These are phyloP conservation scores for Amphiprion ocellaris DNA, from an alignment of 2,113 vertebrate genomes.

Conservation along the genomic window DNA sequence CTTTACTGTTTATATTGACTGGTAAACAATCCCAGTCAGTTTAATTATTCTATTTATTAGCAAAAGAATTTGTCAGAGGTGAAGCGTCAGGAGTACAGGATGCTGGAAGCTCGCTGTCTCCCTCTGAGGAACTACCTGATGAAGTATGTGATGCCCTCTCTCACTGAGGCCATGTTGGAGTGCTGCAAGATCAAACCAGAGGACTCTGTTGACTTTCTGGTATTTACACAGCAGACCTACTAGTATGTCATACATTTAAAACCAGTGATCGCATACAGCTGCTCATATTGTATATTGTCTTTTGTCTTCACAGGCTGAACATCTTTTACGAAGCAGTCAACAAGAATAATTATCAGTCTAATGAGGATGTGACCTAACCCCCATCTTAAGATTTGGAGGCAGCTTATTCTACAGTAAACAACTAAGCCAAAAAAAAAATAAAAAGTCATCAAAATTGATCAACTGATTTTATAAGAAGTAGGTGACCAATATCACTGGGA, in stretches of 20 bases:
- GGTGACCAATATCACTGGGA: too few relatives aligned
- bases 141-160: constrained; percentile 92
- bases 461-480: too few relatives aligned
- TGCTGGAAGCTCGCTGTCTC: constrained; percentile 86
- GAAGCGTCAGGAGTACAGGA: constrained; percentile 88
- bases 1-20: not conserved
- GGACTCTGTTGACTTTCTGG: constrained; percentile 94
- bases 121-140: constrained; percentile 94
- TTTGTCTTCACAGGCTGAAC: constrained; percentile 74
- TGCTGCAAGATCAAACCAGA: constrained; percentile 91
- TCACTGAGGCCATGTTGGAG: constrained; percentile 88
- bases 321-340: constrained; percentile 65
- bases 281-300: not conserved
- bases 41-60: constrained; percentile 70
- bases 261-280: not conserved
- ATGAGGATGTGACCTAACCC: not conserved
- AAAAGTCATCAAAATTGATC: too few relatives aligned
- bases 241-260: not conserved
- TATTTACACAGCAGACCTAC: constrained; percentile 59
- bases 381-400: not conserved
- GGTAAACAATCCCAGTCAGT: not conserved
- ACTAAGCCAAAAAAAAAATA: too few relatives aligned
- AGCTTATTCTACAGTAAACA: not conserved
- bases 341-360: constrained; percentile 5
- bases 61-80: constrained; percentile 86